Conservation (phyloP, 2,797 vertebrate genomes). For the Manis pentadactyla region DNA sequence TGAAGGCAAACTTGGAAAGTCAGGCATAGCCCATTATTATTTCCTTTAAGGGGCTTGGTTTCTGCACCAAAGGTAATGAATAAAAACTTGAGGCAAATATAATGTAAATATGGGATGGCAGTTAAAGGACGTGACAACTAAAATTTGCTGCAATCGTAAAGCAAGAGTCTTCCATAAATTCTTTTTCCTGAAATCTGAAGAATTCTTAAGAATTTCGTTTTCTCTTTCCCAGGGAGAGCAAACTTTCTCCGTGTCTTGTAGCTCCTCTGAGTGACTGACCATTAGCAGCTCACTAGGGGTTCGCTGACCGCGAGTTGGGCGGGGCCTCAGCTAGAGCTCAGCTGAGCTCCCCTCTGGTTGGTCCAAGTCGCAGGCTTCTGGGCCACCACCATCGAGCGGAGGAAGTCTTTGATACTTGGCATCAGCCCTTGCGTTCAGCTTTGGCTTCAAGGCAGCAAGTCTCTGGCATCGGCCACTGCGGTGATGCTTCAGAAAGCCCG, state of each 20-base stretch:
- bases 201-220: not conserved
- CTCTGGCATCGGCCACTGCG: not conserved
- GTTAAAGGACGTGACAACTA: not conserved
- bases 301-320: too few relatives aligned
- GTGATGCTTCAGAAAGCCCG: not conserved
- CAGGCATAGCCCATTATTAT: not conserved
- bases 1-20: not conserved
- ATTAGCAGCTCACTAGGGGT: not conserved
- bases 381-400: rapidly evolving
- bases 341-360: not conserved
- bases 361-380: not conserved
- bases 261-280: not conserved
- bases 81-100: not conserved
- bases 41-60: not conserved
- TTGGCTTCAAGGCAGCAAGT: not conserved
- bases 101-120: rapidly evolving
- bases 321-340: not conserved
- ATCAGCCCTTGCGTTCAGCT: not conserved
- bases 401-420: not conserved
- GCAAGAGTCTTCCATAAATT: not conserved
- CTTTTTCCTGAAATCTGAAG: not conserved
- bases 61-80: not conserved
- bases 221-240: not conserved
- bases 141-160: not conserved
- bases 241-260: not conserved